These are phyloP conservation scores for Spongilla lacustris DNA, from an alignment of 37 sponge, comb jelly and placozoan genomes.

Conservation along the genomic window DNA sequence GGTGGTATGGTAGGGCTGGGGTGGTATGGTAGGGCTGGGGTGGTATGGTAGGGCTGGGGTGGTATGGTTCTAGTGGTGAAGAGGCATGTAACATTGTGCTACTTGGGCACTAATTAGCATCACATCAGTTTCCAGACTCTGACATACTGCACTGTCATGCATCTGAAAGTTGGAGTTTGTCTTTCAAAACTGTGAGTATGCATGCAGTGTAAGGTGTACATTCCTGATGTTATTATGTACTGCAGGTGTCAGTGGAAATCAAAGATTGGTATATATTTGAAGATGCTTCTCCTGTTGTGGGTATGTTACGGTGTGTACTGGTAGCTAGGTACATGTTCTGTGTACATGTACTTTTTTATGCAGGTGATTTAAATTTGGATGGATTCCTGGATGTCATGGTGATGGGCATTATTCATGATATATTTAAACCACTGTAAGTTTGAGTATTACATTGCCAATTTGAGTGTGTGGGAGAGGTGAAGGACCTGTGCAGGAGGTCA, in stretches of 20 bases:
- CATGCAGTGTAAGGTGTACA: background rate
- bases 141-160: slow-evolving; percentile 20
- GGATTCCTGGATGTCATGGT: background rate
- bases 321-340: background rate
- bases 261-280: background rate
- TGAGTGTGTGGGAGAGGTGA: background rate
- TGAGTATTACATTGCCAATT: background rate
- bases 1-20: too few species aligned
- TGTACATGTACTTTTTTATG: too few species aligned
- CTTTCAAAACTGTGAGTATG: background rate
- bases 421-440: background rate
- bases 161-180: background rate
- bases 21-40: too few species aligned
- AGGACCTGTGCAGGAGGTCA: too few species aligned
- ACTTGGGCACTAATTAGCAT: background rate
- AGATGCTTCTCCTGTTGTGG: background rate
- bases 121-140: slow-evolving; percentile 6
- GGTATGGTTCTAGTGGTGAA: too few species aligned
- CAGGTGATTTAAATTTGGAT: background rate
- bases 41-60: too few species aligned
- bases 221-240: background rate
- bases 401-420: background rate
- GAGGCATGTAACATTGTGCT: background rate
- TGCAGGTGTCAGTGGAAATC: background rate
- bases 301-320: background rate